Conservation (phyloP, 2,888 invertebrate genomes). For the Hypolimnas misippus region DNA sequence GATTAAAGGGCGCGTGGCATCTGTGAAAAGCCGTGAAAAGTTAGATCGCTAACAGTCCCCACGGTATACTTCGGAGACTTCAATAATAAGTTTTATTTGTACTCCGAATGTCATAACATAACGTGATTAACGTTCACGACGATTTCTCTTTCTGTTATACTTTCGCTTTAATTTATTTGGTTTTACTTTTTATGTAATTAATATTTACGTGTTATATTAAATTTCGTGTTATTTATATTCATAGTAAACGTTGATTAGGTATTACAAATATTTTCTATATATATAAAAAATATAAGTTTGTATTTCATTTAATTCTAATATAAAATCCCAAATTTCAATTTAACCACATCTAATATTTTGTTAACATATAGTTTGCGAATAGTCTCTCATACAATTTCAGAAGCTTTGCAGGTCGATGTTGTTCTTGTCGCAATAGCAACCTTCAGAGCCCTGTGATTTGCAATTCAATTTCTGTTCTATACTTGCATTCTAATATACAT, state of each 20-base stretch:
- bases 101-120: slow-evolving; percentile 12
- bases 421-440: too few relatives aligned
- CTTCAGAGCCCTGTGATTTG: slow-evolving; percentile 49
- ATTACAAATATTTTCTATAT: too few relatives aligned
- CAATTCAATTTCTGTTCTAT: slow-evolving; percentile 57
- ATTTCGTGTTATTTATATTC: neutral
- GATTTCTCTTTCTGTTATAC: slow-evolving; percentile 6
- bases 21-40: slow-evolving; percentile 22
- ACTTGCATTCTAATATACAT: too few relatives aligned
- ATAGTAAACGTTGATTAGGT: too few relatives aligned
- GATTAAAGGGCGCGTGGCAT: slow-evolving; percentile 19
- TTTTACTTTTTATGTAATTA: neutral
- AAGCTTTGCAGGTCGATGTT: too few relatives aligned
- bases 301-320: too few relatives aligned
- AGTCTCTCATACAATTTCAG: too few relatives aligned
- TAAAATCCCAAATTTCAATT: too few relatives aligned
- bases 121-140: slow-evolving; percentile 15
- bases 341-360: too few relatives aligned
- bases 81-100: slow-evolving; percentile 29
- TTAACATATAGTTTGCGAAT: too few relatives aligned
- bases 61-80: slow-evolving; percentile 12
- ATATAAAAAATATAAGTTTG: too few relatives aligned
- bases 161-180: neutral
- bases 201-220: neutral
- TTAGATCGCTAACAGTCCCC: slow-evolving; percentile 24